Conservation (phyloP, 2,113 vertebrate genomes). For the Amphiprion percula region DNA sequence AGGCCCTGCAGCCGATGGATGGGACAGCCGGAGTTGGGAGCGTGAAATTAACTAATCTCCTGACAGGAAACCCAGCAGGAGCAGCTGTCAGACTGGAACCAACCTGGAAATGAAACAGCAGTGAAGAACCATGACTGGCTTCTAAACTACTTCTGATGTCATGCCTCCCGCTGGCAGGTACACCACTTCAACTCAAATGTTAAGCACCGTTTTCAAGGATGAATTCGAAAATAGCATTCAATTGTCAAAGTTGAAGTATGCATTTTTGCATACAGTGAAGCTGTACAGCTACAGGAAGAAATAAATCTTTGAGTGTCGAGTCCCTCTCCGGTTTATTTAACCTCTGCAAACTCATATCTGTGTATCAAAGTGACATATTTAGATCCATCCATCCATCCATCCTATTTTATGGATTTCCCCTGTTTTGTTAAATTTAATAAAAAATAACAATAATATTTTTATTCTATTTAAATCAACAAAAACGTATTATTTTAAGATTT, state of each 20-base stretch:
- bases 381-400: too few relatives aligned
- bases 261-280: too few relatives aligned
- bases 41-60: constrained; percentile 64
- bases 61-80: constrained; percentile 55
- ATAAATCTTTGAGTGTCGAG: neutral
- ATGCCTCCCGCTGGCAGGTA: neutral
- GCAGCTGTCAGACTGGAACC: constrained; percentile 54
- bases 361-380: too few relatives aligned
- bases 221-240: too few relatives aligned
- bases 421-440: too few relatives aligned
- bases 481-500: too few relatives aligned
- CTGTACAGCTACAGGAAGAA: neutral
- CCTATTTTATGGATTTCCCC: too few relatives aligned
- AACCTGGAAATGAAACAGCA: constrained; percentile 33
- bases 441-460: too few relatives aligned
- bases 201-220: neutral
- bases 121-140: neutral
- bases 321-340: too few relatives aligned
- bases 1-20: constrained; percentile 18
- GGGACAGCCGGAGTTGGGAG: constrained; percentile 22
- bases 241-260: neutral
- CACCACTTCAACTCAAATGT: too few relatives aligned
- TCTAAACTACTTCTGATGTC: neutral
- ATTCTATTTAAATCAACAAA: too few relatives aligned
- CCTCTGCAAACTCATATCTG: too few relatives aligned